Evolutionary conservation across 30 jellyfish, hydroid and myxozoan species (phyloP), one percentile per base, ranked within the genome.

Genomic region (Mastigias papua): DNA sequence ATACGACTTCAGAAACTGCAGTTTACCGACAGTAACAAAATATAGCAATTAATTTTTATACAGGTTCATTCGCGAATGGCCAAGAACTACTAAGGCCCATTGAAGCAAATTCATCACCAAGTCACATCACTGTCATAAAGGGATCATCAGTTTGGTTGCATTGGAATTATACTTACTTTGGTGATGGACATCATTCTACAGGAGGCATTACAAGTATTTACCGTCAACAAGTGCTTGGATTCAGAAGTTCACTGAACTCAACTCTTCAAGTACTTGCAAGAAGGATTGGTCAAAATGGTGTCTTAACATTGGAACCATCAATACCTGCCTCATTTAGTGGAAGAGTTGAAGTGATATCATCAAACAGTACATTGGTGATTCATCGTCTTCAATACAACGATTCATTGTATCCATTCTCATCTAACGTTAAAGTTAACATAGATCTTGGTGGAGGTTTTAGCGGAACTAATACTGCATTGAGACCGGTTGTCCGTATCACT

Each of bases 281-380:
- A 33, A 81, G 67, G 68, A 51, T 0, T 20, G 77, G 68, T 1
- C 49, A 16, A 48, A 48, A 0, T 66, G 91, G 78, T 4, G 1
- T 35, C 0, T 34, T 66, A 1, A 25, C 0, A 13, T 49, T 66
- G 61, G 49, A 35, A 13, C 21, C 84, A 35, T 0, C 75, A 27
- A 10, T 81, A 1, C 84, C 91, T 33, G 69, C 74, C 28, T 50
- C 91, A 42, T 27, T 81, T 30, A 30, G 17, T 35, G 84, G 78
- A 22, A 66, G 85, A 69, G 27, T 81, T 34, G 31, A 33, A 16
- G 91, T 64, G 57, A 65, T 81, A 31, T 32, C 76, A 66, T 26
- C 37, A 29, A 81, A 81, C 79, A 48, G 66, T 37, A 81, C 91
- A 46, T 54, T 81, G 51, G 79, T 66, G 76, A 51, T 81, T 13